Evolutionary conservation across 1,140 invertebrate genomes (phyloP), one percentile per base, ranked within the genome.

Genomic region (Mercenaria mercenaria): DNA sequence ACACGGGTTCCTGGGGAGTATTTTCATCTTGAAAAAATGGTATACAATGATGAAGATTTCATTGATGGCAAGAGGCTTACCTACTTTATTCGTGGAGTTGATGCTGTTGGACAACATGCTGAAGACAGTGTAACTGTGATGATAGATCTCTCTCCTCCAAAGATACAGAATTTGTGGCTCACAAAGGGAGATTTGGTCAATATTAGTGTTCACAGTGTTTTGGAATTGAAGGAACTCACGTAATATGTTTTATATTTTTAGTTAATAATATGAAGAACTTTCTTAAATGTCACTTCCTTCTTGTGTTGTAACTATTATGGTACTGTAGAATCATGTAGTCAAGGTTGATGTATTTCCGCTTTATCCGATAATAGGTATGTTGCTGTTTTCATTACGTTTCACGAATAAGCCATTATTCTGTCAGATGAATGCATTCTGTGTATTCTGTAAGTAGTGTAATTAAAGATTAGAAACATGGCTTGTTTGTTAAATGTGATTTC

Each of bases 51-150:
- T 29, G 52, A 61, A 67, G 74, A 64, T 0, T 47, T 88, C 0
- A 43, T 56, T 1, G 91, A 92, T 50, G 91, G 85, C 0, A 82
- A 92, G 23, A 82, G 29, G 18, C 13, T 92, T 47, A 77, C 29
- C n/a, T 90, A 88, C 61, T 64, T 26, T 61, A 67, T 91, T 11
- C 18, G 88, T 26, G 84, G 81, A 18, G 83, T 61, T 56, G 90
- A 91, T 76, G 64, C 82, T 39, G 34, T 89, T 37, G 84, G 64
- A 20, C 32, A 74, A 23, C 90, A 52, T 39, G 47, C 39, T 26
- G 86, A 88, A 67, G 86, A 88, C 61, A 80, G 32, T 29, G 43
- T 61, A 10, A 88, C 76, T 8, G 86, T 67, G 26, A 69, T 41
- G 61, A 72, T 88, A 32, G 86, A 88, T 47, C 59, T 52, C 1